Base-by-base conservation (phyloP, 2,113 vertebrate species). In the Orthonyx spaldingii region DNA sequence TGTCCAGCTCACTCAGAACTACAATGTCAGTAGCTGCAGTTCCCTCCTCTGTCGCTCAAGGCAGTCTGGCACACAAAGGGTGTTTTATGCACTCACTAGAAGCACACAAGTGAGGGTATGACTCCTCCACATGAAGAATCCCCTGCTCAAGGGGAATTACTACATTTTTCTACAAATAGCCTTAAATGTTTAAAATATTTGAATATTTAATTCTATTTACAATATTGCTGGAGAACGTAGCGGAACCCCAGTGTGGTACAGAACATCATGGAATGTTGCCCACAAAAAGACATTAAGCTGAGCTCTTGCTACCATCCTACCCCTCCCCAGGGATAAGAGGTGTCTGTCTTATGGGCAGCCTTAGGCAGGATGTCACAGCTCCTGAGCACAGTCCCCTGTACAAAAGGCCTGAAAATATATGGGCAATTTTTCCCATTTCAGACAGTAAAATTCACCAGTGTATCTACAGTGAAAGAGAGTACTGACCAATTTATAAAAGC, bases 281-380 rank as follows among this genome's bases (percentile, higher is more conserved):
- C 71, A 52, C 15, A 26, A 6, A 39, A 44, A 71, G 24, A 19
- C 61, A 20, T 3, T n/a, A 41, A 50, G 14, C 39, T 74, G 37
- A 87, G 1, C 77, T n/a, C 50, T 16, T 53, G 47, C 42, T 59
- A 22, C 57, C 0, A 0, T 49, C n/a, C 52, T 42, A 22, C 17
- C 26, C 13, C 13, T 11, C 11, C 49, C 15, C 53, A 71, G 30
- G 53, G 57, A 20, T 10, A 44, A 68, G 44, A 80, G 20, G 16
- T 30, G 5, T 53, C 42, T 42, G 46, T n/a, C n/a, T 53, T 13
- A 27, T 0, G 5, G 63, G 49, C 57, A n/a, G 4, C 64, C 64
- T 44, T 16, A 7, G 44, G 76, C 37, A 77, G 46, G 49, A 33
- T 20, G 23, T 28, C 55, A 26, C 35, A 37, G 21, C 32, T 80